Evolutionary conservation across 2,888 invertebrate species (phyloP).

Genomic region (Punctoribates punctum): DNA sequence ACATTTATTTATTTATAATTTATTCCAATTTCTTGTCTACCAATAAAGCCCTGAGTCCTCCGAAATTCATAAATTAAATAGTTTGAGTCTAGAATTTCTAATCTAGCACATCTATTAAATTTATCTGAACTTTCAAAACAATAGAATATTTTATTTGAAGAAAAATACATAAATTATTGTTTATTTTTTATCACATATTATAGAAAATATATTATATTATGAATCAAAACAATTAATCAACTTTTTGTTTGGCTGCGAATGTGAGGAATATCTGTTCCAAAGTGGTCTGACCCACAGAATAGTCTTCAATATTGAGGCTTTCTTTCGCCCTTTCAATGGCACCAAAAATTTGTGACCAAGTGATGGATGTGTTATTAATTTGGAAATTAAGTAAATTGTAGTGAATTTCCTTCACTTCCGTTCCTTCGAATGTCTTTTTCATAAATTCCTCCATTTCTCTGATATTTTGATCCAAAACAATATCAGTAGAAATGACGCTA

Average conservation of each 20-base stretch:
- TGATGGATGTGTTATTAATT: constrained; percentile 5
- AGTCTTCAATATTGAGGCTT: constrained; percentile 44
- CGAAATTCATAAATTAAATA: too few species aligned
- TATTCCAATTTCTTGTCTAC: too few species aligned
- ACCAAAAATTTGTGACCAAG: constrained; percentile 38
- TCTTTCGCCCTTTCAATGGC: constrained; percentile 31
- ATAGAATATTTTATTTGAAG: too few species aligned
- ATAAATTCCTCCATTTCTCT: constrained; percentile 34
- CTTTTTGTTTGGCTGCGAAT: constrained; percentile 41
- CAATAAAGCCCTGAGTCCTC: too few species aligned
- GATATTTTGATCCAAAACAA: constrained; percentile 35
- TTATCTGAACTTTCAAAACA: too few species aligned
- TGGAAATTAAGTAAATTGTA: constrained; percentile 35
- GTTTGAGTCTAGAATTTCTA: background rate
- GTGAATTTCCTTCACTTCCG: constrained; percentile 36
- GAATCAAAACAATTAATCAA: background rate
- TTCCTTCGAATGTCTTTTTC: constrained; percentile 11
- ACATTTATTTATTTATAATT: too few species aligned
- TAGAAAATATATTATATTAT: background rate
- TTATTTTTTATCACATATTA: background rate
- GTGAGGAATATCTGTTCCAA: constrained; percentile 48
- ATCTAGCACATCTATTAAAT: background rate
- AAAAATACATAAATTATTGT: background rate
- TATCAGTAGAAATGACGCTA: background rate
- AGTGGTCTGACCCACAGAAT: constrained; percentile 48